These are phyloP conservation scores for Diachasmimorpha longicaudata DNA, from an alignment of 1,140 invertebrate genomes.

Conservation along the genomic window DNA sequence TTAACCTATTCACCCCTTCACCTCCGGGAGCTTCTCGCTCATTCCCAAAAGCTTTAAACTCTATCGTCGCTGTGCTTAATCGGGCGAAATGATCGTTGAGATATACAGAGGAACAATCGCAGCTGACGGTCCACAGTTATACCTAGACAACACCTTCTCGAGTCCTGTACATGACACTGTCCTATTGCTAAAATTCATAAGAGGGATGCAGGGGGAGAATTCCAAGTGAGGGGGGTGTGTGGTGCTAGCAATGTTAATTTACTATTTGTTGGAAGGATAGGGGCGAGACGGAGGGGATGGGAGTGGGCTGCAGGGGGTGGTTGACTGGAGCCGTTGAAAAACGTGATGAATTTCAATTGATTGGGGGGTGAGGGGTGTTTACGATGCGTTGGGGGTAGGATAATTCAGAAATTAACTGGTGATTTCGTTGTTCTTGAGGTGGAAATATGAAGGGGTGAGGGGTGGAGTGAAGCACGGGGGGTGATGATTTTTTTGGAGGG, in stretches of 20 bases:
- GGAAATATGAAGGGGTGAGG: too few species aligned
- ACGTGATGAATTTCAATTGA: too few species aligned
- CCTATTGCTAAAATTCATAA: not conserved
- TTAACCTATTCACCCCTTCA: slow-evolving; percentile 2
- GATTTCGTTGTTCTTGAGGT: too few species aligned
- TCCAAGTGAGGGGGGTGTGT: not conserved
- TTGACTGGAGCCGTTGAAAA: too few species aligned
- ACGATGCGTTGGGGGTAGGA: too few species aligned
- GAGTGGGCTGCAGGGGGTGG: too few species aligned
- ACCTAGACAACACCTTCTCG: not conserved
- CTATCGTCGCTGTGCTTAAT: slow-evolving; percentile 36
- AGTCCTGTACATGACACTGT: not conserved
- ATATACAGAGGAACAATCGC: slow-evolving; percentile 10
- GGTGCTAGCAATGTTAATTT: slow-evolving; percentile 1
- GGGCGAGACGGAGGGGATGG: not conserved
- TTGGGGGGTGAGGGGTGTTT: too few species aligned
- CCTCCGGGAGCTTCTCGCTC: not conserved
- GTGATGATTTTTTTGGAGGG: too few species aligned
- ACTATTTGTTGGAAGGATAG: slow-evolving; percentile 4
- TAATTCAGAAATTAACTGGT: too few species aligned
- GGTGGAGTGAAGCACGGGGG: too few species aligned
- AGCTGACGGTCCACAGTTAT: slow-evolving; percentile 3
- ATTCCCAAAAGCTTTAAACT: not conserved
- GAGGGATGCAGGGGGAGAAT: not conserved
- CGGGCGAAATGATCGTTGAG: slow-evolving; percentile 42